Base-by-base conservation (phyloP, 2,113 vertebrate genomes). In the Catharus bicknelli region DNA sequence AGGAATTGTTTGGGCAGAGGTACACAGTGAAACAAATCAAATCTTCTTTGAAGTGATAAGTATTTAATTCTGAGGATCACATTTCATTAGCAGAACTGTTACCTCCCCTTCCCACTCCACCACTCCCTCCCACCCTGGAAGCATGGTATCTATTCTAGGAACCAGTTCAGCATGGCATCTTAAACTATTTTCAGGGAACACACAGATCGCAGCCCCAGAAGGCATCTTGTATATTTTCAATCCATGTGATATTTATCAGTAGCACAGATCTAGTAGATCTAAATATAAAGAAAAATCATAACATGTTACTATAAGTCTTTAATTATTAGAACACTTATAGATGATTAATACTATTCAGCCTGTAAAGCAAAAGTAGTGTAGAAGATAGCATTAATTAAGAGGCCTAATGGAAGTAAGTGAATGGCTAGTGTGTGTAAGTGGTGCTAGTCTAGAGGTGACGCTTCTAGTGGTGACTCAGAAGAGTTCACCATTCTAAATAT, bases 31-130 rank as follows among this genome's bases (percentile, higher is more conserved):
- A 94, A 83, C 43, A 83, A 94, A 93, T 91, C 7, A 92, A 89
- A 70, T 90, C 51, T 64, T 91, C 89, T 91, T 96, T 94, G 94
- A 92, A 95, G 91, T 94, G 72, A 57, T 94, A 91, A 79, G 55
- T 89, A 55, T 80, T 91, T 92, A 86, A 77, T 91, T 91, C 51
- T 72, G 61, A 90, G 51, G 7, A 68, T 87, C 36, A 6, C 10
- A 55, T 92, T 92, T 93, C 72, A 92, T 85, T 91, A 91, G 59
- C 45, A 94, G 66, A 87, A 50, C 64, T 92, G n/a, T 82, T 91
- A 51, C 55, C 10, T 32, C 7, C 30, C 32, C 22, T 30, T 15
- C 30, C 16, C 2, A 2, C 8, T 47, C n/a, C 42, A 48, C 36
- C 36, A 32, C 21, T 69, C 55, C 34, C 63, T 66, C 78, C 63